Percentiles rank a stretch among this genome's conserved stretches.
Conservation (phyloP, 2,888 invertebrate species). For the Oegoconia quadripuncta region DNA sequence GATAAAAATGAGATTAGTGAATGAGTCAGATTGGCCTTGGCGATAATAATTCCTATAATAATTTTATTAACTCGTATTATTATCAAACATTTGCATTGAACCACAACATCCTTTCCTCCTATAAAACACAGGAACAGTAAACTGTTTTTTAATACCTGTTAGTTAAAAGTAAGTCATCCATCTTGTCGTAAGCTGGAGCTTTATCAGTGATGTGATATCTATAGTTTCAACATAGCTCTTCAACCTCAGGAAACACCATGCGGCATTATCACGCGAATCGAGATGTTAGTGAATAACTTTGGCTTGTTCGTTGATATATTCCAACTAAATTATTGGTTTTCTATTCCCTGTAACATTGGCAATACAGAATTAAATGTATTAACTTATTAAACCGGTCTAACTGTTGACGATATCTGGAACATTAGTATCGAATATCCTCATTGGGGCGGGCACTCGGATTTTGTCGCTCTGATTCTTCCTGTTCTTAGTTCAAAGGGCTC, state of each 20-base stretch:
- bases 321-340: neutral
- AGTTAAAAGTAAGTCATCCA: neutral
- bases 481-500: slow-evolving; percentile 43
- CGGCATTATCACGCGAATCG: neutral
- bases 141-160: slow-evolving; percentile 26
- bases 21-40: neutral
- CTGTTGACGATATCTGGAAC: slow-evolving; percentile 68
- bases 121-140: slow-evolving; percentile 26
- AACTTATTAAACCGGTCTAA: slow-evolving; percentile 50
- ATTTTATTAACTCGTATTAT: slow-evolving; percentile 9
- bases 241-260: neutral
- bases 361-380: slow-evolving; percentile 26
- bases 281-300: slow-evolving; percentile 20
- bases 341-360: neutral
- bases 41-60: neutral
- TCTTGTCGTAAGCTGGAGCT: too few relatives aligned
- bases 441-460: slow-evolving; percentile 61
- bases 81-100: slow-evolving; percentile 26
- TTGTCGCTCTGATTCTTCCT: slow-evolving; percentile 75
- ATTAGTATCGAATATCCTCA: slow-evolving; percentile 73
- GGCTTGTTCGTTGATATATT: slow-evolving; percentile 13
- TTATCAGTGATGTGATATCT: slow-evolving; percentile 13
- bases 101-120: slow-evolving; percentile 40
- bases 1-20: neutral
- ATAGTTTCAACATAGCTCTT: neutral